phyloP scores from a whole-genome alignment of 2,797 vertebrate species.

The Cephalopachus bancanus region DNA sequence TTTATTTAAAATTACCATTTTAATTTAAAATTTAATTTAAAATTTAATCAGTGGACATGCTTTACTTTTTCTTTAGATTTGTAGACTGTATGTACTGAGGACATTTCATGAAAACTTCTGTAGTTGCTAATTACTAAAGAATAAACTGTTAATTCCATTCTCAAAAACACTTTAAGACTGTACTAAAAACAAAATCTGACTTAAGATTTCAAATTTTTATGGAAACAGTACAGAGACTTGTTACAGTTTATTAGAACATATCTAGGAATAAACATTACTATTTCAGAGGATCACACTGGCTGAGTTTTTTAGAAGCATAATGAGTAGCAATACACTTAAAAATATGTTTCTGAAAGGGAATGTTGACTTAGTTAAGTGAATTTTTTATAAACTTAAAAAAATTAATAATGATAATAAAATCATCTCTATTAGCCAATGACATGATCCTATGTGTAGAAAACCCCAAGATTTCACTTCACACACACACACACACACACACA shows the following conservation, averaged over 20 bases:
- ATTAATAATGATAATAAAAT: not conserved
- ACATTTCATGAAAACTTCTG: not conserved
- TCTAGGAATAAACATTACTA: not conserved
- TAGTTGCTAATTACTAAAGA: constrained; percentile 29
- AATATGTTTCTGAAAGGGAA: constrained; percentile 14
- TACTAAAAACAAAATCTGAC: constrained; percentile 2
- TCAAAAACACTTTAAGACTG: not conserved
- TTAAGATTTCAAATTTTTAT: constrained; percentile 54
- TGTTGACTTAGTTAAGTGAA: not conserved
- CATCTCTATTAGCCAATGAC: not conserved
- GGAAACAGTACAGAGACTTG: not conserved
- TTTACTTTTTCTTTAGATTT: constrained; percentile 29
- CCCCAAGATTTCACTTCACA: not conserved
- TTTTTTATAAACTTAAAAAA: constrained; percentile 1
- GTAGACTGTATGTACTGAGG: not conserved
- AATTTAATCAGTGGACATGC: not conserved
- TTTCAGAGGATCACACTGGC: not conserved
- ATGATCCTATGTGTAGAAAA: not conserved
- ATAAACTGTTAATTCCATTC: constrained; percentile 19
- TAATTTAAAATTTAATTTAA: not conserved
- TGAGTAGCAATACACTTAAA: constrained; percentile 10
- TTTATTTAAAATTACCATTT: constrained; percentile 25
- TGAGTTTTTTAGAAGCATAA: constrained; percentile 7
- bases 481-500: not conserved
- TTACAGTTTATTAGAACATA: constrained; percentile 29